Conservation (phyloP, 2,888 invertebrate species). For the Schizotus pectinicornis region DNA sequence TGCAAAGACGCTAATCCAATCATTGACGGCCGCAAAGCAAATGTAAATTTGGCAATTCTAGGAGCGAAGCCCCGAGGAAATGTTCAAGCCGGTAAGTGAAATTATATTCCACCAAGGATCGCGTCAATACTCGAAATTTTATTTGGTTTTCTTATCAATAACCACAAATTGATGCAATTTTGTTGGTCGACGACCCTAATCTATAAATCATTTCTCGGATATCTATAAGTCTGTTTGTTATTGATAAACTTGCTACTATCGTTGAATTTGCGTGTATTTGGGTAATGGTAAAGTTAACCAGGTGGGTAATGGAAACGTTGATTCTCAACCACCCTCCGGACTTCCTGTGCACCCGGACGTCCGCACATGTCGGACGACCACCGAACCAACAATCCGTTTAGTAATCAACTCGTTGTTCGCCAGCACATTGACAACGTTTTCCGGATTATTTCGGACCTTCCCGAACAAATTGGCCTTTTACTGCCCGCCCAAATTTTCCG, state of each 20-base stretch:
- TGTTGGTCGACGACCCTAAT: no score
- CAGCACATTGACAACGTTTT: not conserved
- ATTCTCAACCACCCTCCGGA: constrained; percentile 51
- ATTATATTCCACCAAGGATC: not conserved
- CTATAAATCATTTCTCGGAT: no score
- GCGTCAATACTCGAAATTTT: not conserved
- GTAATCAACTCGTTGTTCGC: constrained; percentile 20
- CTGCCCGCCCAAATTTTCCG: no score
- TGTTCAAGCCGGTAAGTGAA: constrained; percentile 74
- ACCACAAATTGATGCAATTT: no score
- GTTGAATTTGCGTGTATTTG: not conserved
- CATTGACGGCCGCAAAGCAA: constrained; percentile 97
- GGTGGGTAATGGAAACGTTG: constrained; percentile 38
- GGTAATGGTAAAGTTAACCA: constrained; percentile 4
- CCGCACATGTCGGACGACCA: constrained; percentile 48
- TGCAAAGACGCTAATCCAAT: constrained; percentile 98
- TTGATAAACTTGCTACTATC: no score
- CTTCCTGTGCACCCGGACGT: constrained; percentile 53
- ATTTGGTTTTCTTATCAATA: not conserved
- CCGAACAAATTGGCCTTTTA: no score
- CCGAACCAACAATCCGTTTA: constrained; percentile 40
- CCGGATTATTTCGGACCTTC: no score
- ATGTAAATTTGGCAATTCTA: constrained; percentile 96
- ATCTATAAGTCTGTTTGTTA: no score
- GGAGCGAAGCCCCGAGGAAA: constrained; percentile 96